A percentile compares a stretch with the other conserved stretches of the same genome.
Evolutionary conservation across 2,888 invertebrate genomes (phyloP).

Genomic region (Nezara viridula): DNA sequence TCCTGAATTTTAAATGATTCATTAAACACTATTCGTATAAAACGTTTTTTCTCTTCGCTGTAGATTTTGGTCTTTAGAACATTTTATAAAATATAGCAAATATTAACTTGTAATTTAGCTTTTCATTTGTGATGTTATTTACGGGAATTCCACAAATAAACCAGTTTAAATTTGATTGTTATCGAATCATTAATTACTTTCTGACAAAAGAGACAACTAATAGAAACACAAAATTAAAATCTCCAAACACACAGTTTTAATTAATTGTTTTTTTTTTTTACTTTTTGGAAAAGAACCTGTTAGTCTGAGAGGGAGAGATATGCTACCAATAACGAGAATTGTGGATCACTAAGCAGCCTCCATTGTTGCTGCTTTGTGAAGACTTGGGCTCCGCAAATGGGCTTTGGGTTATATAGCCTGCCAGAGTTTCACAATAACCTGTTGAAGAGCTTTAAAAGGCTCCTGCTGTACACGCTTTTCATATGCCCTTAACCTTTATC

Average conservation of each 20-base stretch:
- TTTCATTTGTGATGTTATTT: too few relatives aligned
- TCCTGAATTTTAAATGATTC: neutral
- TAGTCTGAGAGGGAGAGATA: neutral
- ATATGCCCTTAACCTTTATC: neutral
- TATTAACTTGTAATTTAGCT: too few relatives aligned
- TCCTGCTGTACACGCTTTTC: neutral
- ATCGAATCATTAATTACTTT: neutral
- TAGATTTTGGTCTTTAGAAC: too few relatives aligned
- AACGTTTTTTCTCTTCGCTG: too few relatives aligned
- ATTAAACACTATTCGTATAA: too few relatives aligned
- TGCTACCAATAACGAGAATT: neutral
- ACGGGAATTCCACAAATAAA: too few relatives aligned
- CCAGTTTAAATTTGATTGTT: neutral
- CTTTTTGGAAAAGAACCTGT: neutral
- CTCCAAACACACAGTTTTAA: neutral
- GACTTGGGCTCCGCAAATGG: slow-evolving; percentile 13
- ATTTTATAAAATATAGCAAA: too few relatives aligned
- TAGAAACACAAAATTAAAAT: neutral
- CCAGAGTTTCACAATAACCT: neutral
- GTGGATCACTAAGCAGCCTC: neutral
- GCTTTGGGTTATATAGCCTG: neutral
- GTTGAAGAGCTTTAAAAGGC: neutral
- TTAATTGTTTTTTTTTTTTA: neutral
- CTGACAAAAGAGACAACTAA: too few relatives aligned
- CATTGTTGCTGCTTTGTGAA: slow-evolving; percentile 18